phyloP scores from a whole-genome alignment of 2,888 invertebrate species.

The Chrysolina haemoptera region DNA sequence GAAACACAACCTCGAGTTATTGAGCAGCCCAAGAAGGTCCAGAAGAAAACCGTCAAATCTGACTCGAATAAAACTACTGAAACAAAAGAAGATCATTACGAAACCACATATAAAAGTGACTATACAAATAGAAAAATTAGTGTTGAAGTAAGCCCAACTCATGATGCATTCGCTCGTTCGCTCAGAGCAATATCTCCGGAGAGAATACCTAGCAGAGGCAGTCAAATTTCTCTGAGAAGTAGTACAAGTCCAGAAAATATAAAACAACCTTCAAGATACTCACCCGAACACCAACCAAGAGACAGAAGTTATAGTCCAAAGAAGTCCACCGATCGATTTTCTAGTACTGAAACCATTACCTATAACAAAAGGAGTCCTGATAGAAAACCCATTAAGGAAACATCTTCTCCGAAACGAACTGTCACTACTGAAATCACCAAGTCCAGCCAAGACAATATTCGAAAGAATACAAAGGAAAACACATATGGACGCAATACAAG shows the following conservation, averaged over 20 bases:
- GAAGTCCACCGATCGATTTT: constrained; percentile 55
- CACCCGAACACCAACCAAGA: constrained; percentile 58
- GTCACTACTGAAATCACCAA: constrained; percentile 32
- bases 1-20: neutral
- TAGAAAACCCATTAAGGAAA: constrained; percentile 38
- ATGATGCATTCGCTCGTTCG: constrained; percentile 84
- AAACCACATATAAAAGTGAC: constrained; percentile 76
- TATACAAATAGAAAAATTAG: constrained; percentile 74
- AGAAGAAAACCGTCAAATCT: constrained; percentile 6
- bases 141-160: constrained; percentile 80
- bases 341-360: constrained; percentile 59
- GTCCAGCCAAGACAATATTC: constrained; percentile 39
- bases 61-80: constrained; percentile 22
- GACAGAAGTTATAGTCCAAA: constrained; percentile 56
- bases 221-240: constrained; percentile 70
- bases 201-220: constrained; percentile 69
- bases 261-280: constrained; percentile 56
- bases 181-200: constrained; percentile 78
- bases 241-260: constrained; percentile 69
- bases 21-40: constrained; percentile 2
- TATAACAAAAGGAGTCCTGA: constrained; percentile 46
- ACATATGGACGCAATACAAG: constrained; percentile 39
- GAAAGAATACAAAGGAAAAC: constrained; percentile 3
- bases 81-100: constrained; percentile 71
- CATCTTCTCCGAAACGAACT: constrained; percentile 33